Evolutionary conservation across 2,113 vertebrate species (phyloP).

Genomic region (Cynoglossus semilaevis): DNA sequence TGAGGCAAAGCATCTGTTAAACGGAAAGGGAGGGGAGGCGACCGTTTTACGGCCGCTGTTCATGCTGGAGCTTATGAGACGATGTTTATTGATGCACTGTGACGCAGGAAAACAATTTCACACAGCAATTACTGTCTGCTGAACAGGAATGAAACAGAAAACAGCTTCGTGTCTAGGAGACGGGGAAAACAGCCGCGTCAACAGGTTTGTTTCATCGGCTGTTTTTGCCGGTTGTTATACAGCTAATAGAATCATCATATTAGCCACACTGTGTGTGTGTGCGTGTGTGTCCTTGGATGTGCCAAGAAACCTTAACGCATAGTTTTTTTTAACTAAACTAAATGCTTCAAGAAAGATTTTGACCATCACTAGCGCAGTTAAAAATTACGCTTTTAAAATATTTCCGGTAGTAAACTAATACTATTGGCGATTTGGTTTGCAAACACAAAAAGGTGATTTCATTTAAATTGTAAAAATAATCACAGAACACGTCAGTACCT

Average conservation of each 20-base stretch:
- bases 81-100: neutral
- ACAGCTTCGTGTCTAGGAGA: neutral
- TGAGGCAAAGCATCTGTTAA: conserved; percentile 46
- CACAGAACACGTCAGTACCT: no score
- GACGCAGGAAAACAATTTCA: conserved; percentile 7
- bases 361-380: no score
- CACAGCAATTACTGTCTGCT: conserved; percentile 34
- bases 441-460: no score
- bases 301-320: no score
- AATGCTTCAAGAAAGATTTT: no score
- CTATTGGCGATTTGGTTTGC: no score
- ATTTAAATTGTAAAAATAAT: no score
- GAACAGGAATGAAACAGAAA: neutral
- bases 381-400: no score
- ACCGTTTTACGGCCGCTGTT: conserved; percentile 17
- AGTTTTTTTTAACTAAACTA: no score
- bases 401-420: no score
- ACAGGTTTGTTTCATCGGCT: conserved; percentile 41
- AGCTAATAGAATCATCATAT: conserved; percentile 31
- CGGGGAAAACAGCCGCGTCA: conserved; percentile 7
- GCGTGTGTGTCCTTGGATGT: neutral
- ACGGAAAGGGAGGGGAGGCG: neutral
- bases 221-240: conserved; percentile 28
- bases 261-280: conserved; percentile 12
- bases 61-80: conserved; percentile 6